These are phyloP conservation scores for Pelvicachromis taeniatus DNA, from an alignment of 2,113 vertebrate genomes.

Conservation along the genomic window DNA sequence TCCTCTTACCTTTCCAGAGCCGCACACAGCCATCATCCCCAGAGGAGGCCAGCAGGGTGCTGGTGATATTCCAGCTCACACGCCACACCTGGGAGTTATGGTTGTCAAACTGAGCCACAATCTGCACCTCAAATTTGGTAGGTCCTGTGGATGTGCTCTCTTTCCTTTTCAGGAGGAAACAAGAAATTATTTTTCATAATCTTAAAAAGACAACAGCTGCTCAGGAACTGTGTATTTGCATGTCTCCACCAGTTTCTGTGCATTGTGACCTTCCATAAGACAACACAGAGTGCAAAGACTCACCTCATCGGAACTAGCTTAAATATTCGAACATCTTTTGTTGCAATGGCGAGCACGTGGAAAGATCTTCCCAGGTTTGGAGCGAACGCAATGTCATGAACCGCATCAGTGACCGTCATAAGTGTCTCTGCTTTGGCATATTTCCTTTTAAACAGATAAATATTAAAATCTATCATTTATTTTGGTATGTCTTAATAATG, in stretches of 20 bases:
- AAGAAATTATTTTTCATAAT: neutral
- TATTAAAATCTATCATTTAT: neutral
- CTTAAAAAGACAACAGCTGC: neutral
- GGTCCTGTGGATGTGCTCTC: constrained; percentile 85
- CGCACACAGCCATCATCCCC: constrained; percentile 96
- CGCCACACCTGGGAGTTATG: constrained; percentile 98
- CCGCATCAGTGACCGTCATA: constrained; percentile 92
- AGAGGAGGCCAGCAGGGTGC: constrained; percentile 94
- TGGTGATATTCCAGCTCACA: constrained; percentile 98
- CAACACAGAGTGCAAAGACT: neutral
- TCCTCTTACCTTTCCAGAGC: constrained; percentile 90
- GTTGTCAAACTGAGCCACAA: constrained; percentile 95
- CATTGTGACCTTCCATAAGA: neutral
- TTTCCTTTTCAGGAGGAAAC: constrained; percentile 73
- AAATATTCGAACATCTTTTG: constrained; percentile 96
- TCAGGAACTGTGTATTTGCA: neutral
- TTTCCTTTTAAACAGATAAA: constrained; percentile 75
- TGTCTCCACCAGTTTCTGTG: neutral
- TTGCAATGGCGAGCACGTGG: constrained; percentile 94
- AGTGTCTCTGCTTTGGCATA: constrained; percentile 95
- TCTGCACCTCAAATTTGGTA: constrained; percentile 93
- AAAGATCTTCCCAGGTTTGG: constrained; percentile 97
- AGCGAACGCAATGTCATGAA: constrained; percentile 94
- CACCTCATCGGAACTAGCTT: constrained; percentile 92
- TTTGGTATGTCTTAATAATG: neutral